Evolutionary conservation across 2,113 vertebrate species (phyloP).

Genomic region (Spilogale gracilis): DNA sequence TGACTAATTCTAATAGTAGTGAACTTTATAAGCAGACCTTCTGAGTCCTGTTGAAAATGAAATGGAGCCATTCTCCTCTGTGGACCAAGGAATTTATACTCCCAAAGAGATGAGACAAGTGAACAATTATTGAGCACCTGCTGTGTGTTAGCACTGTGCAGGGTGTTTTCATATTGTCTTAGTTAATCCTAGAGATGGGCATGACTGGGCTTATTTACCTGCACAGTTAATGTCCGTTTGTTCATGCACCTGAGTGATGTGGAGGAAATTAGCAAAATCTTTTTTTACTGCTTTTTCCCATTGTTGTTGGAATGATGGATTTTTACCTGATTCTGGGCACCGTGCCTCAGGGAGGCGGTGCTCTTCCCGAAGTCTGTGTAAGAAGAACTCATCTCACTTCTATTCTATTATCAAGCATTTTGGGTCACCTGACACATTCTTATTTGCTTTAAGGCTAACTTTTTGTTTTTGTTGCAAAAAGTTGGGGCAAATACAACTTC

Average conservation of each 20-base stretch:
- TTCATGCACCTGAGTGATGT: fast-evolving
- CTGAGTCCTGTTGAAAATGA: not conserved
- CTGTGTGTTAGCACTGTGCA: not conserved
- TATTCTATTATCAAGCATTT: not conserved
- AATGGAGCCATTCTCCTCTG: not conserved
- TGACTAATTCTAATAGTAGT: not conserved
- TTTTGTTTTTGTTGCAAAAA: constrained; percentile 21
- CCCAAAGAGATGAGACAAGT: not conserved
- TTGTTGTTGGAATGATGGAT: not conserved
- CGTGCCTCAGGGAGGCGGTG: not conserved
- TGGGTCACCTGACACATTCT: not conserved
- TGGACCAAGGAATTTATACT: not conserved
- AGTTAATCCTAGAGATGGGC: no score
- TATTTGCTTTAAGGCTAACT: not conserved
- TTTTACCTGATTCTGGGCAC: not conserved
- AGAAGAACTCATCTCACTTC: not conserved
- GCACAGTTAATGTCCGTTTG: not conserved
- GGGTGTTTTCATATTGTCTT: not conserved
- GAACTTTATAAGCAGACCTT: not conserved
- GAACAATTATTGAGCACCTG: not conserved
- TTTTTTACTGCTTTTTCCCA: not conserved
- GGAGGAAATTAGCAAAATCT: no score
- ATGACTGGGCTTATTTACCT: not conserved
- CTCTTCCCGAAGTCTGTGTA: not conserved
- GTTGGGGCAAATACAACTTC: not conserved